These are phyloP conservation scores for Glaucidium brasilianum DNA, from an alignment of 2,113 vertebrate species.

Conservation along the genomic window DNA sequence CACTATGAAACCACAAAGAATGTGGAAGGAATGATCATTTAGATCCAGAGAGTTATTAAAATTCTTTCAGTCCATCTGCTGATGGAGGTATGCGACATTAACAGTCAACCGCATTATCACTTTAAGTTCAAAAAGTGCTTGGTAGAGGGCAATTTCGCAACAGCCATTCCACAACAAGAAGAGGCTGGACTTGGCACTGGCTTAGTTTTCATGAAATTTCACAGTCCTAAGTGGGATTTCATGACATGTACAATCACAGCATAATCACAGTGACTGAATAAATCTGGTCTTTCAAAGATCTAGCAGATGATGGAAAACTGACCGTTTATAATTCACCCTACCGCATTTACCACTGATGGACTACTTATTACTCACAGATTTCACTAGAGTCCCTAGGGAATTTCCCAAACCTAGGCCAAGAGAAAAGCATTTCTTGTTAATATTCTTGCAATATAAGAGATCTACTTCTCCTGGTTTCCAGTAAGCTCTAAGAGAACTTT, in stretches of 20 bases:
- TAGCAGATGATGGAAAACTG: slow-evolving; percentile 2
- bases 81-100: background rate
- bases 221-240: background rate
- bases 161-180: background rate
- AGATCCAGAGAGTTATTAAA: slow-evolving; percentile 37
- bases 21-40: slow-evolving; percentile 40
- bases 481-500: background rate
- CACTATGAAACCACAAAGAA: slow-evolving; percentile 39
- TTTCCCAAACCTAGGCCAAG: background rate
- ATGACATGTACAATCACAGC: background rate
- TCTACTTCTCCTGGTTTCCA: background rate
- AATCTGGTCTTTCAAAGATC: slow-evolving; percentile 2
- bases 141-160: background rate
- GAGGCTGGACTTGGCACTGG: background rate
- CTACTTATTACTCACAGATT: background rate
- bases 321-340: background rate
- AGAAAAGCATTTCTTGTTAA: background rate
- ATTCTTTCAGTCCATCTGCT: slow-evolving; percentile 29
- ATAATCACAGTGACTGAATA: background rate
- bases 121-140: background rate
- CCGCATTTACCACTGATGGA: background rate
- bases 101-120: background rate
- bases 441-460: background rate
- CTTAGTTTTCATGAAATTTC: background rate
- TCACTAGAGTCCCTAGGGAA: background rate